These are phyloP conservation scores for Rhingia rostrata DNA, from an alignment of 2,888 invertebrate species.

Conservation along the genomic window DNA sequence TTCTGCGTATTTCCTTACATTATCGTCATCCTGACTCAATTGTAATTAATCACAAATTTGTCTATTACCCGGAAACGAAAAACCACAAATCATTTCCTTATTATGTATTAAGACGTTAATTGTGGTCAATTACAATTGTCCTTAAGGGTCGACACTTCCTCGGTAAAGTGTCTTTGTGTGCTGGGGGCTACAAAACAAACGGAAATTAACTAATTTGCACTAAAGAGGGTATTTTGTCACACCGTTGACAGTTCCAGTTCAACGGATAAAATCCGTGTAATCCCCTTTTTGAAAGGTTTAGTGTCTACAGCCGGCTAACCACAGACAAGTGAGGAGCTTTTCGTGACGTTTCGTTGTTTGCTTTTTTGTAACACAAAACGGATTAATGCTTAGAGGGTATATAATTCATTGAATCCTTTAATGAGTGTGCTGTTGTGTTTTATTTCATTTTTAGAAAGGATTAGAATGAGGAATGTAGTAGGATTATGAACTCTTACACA, in stretches of 20 bases:
- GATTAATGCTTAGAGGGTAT: too few relatives aligned
- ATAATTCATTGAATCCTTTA: too few relatives aligned
- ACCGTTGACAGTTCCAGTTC: conserved; percentile 45
- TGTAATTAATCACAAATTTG: conserved; percentile 48
- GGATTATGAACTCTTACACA: too few relatives aligned
- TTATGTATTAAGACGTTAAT: conserved; percentile 56
- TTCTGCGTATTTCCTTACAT: neutral
- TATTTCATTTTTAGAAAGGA: too few relatives aligned
- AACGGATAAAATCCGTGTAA: conserved; percentile 36
- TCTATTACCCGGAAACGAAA: conserved; percentile 23
- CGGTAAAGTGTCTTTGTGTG: neutral
- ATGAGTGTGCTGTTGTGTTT: too few relatives aligned
- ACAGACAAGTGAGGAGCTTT: too few relatives aligned
- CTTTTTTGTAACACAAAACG: too few relatives aligned
- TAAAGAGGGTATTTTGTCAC: conserved; percentile 44
- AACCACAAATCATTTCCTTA: conserved; percentile 41
- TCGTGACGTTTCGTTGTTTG: too few relatives aligned
- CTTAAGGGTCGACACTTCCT: conserved; percentile 22
- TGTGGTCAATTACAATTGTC: conserved; percentile 50
- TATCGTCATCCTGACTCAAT: neutral
- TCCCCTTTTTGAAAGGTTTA: conserved; percentile 20
- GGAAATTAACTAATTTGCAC: conserved; percentile 43
- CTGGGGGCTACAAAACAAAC: neutral
- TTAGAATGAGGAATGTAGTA: too few relatives aligned
- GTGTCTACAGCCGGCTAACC: neutral